phyloP scores from a whole-genome alignment of 2,113 vertebrate species.

The Boulengeromyrus knoepffleri region DNA sequence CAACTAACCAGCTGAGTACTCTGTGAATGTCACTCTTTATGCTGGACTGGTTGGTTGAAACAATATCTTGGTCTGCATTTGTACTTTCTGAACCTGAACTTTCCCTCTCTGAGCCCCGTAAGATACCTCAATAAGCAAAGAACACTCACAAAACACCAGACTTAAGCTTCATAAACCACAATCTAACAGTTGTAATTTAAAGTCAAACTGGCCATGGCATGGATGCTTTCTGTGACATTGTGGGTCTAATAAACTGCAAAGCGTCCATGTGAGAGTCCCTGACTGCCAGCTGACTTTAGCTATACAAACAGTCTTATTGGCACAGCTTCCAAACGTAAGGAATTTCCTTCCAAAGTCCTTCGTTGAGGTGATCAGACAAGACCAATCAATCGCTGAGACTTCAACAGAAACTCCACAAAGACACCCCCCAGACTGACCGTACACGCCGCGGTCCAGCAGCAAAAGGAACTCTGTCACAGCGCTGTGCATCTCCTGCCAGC shows the following conservation, averaged over 20 bases:
- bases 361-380: neutral
- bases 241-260: neutral
- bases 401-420: neutral
- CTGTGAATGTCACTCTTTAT: neutral
- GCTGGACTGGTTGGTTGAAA: neutral
- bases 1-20: neutral
- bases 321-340: neutral
- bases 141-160: neutral
- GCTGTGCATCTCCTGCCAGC: constrained; percentile 75
- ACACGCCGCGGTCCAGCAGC: constrained; percentile 74
- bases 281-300: too few relatives aligned
- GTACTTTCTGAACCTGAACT: neutral
- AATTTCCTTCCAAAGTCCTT: neutral
- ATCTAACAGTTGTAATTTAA: neutral
- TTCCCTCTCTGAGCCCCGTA: neutral
- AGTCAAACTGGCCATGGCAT: neutral
- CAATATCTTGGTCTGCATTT: neutral
- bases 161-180: neutral
- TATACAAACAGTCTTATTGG: neutral
- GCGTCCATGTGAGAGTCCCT: too few relatives aligned
- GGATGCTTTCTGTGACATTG: neutral
- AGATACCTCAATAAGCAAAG: neutral
- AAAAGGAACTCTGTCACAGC: constrained; percentile 73
- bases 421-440: constrained; percentile 49
- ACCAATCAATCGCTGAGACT: neutral